phyloP scores from a whole-genome alignment of 2,888 invertebrate genomes.

The Mimachlamys varia region DNA sequence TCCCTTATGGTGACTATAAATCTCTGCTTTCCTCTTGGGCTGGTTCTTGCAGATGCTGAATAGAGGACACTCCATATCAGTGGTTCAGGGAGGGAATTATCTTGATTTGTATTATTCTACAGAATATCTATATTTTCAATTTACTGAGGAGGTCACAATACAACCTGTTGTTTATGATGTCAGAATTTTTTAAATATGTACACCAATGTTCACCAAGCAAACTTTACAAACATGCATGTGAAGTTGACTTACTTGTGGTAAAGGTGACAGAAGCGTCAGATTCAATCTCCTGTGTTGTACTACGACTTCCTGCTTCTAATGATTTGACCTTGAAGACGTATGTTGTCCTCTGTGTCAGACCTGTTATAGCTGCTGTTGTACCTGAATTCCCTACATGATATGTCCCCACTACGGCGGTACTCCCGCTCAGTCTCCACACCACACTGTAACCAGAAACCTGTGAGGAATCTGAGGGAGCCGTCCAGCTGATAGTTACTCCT shows the following conservation, averaged over 20 bases:
- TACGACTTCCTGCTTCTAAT: background rate
- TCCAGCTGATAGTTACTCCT: background rate
- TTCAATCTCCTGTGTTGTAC: background rate
- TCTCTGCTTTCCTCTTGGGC: too few species aligned
- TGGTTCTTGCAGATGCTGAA: too few species aligned
- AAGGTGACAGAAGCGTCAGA: background rate
- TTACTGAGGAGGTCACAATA: too few species aligned
- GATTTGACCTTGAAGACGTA: background rate
- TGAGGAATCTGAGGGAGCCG: background rate
- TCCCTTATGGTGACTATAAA: too few species aligned
- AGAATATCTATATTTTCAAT: too few species aligned
- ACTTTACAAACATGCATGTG: background rate
- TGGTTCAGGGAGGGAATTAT: too few species aligned
- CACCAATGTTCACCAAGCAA: too few species aligned
- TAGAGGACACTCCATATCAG: too few species aligned
- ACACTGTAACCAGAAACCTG: background rate
- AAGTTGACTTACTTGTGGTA: conserved; percentile 19
- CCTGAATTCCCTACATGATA: background rate
- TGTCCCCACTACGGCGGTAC: background rate
- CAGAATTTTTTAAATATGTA: too few species aligned
- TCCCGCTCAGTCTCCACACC: background rate
- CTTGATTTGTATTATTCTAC: too few species aligned
- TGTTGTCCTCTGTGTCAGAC: background rate
- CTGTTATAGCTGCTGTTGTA: background rate
- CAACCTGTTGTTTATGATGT: too few species aligned